Percentiles rank a stretch among this genome's conserved stretches.
Conservation (phyloP, 2,113 vertebrate genomes). For the Merops nubicus region DNA sequence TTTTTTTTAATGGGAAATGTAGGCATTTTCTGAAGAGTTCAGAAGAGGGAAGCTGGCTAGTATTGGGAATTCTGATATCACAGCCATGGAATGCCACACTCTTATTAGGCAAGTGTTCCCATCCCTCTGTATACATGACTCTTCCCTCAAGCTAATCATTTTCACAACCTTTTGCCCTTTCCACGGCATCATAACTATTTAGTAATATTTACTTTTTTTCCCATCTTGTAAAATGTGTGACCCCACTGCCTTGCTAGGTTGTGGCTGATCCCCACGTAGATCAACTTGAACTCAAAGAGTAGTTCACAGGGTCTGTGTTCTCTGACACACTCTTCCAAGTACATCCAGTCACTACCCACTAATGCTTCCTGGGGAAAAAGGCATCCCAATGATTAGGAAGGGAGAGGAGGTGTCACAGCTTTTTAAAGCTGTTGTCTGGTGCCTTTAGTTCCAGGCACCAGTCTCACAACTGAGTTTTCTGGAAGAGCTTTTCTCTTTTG, state of each 20-base stretch:
- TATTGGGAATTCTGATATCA: slow-evolving; percentile 61
- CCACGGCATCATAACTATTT: slow-evolving; percentile 26
- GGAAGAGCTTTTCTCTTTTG: slow-evolving; percentile 41
- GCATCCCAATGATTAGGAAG: neutral
- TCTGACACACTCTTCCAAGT: neutral
- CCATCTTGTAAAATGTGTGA: slow-evolving; percentile 44
- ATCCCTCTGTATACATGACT: slow-evolving; percentile 40
- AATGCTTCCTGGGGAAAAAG: neutral
- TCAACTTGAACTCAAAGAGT: neutral
- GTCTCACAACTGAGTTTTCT: neutral
- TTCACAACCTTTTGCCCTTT: slow-evolving; percentile 54
- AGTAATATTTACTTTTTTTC: slow-evolving; percentile 52
- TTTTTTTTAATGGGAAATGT: neutral
- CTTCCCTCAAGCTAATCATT: slow-evolving; percentile 38
- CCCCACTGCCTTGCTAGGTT: neutral
- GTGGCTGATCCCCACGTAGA: neutral
- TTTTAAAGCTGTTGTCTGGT: slow-evolving; percentile 13
- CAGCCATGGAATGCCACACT: slow-evolving; percentile 50
- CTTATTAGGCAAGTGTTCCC: slow-evolving; percentile 47
- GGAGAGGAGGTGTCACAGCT: neutral
- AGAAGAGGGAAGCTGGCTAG: neutral
- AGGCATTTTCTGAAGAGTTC: neutral
- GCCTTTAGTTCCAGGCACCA: slow-evolving; percentile 13
- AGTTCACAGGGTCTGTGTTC: neutral
- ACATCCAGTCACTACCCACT: neutral